Evolutionary conservation across 2,113 vertebrate genomes (phyloP).

Genomic region (Mesocricetus auratus): DNA sequence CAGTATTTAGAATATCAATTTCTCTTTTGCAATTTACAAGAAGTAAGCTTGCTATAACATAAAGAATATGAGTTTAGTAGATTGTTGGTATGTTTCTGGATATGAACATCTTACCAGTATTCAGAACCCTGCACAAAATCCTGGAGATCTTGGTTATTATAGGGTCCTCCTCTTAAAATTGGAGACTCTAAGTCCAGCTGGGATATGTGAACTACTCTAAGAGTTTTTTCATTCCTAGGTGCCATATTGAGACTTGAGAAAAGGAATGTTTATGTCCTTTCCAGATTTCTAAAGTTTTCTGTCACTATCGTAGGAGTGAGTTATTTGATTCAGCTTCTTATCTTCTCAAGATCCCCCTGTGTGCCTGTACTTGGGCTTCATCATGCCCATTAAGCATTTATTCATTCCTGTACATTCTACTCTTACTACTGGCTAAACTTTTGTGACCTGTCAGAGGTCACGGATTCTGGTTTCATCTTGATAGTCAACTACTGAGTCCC

Average conservation of each 20-base stretch:
- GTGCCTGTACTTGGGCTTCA: neutral
- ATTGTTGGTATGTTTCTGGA: neutral
- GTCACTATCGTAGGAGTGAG: neutral
- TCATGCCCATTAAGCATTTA: neutral
- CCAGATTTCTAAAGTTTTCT: neutral
- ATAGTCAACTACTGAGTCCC: neutral
- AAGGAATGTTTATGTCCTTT: neutral
- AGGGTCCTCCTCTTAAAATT: neutral
- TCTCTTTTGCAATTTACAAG: slow-evolving; percentile 38
- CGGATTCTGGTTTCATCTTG: neutral
- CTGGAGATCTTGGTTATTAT: neutral
- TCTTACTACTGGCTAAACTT: neutral
- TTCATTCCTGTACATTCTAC: neutral
- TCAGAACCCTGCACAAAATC: neutral
- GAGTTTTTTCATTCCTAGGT: neutral
- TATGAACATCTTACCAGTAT: neutral
- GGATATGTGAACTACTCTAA: neutral
- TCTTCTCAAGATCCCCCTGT: neutral
- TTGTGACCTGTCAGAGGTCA: neutral
- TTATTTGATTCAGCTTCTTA: neutral
- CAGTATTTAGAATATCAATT: neutral
- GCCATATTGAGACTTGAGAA: neutral
- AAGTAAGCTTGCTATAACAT: neutral
- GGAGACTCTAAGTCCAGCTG: neutral
- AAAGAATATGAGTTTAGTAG: neutral